Base-by-base conservation (phyloP, 2,113 vertebrate genomes). In the Coturnix japonica region DNA sequence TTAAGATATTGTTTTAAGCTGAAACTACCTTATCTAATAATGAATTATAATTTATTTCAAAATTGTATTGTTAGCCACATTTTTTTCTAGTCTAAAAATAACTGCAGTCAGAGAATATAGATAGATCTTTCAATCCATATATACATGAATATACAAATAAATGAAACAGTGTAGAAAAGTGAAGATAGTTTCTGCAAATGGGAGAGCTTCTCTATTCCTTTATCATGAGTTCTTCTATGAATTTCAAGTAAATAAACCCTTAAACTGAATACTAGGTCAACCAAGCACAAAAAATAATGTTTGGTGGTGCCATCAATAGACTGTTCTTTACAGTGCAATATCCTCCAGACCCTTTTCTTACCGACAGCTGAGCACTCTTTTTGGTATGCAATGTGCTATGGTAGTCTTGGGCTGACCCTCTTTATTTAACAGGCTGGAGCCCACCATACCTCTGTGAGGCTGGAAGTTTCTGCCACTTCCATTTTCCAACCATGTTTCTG, bases 31-130 rank as follows among this genome's bases (percentile, higher is more conserved):
- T 44, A 56, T 26, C 46, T 79, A 64, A 80, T 89, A 83, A 71
- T 54, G 79, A 22, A 26, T 54, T 69, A 69, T 79, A 53, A n/a
- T 85, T 91, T 66, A 30, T 84, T 89, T 26, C 28, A 53, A 7
- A 59, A 47, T 71, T 85, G 66, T 23, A 88, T 61, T 8, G 2
- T 33, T 86, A n/a, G 65, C 22, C 30, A 56, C 2, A 88, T 8
- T 72, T 81, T 80, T 57, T 72, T 89, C 64, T 64, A 26, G 13
- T 64, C 33, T 76, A 81, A 56, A 51, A 95, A 75, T 74, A 91
- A 87, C 28, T 30, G 5, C 35, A 54, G 12, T 75, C 47, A 69
- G 65, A 85, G 60, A 91, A 66, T 54, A 51, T 63, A 91, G 44
- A 75, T 57, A 70, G 26, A 14, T 63, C 4, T 9, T 7, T 74